Evolutionary conservation across 2,888 invertebrate genomes (phyloP), one percentile per base, ranked within the genome.

Genomic region (Masnerella sp.): DNA sequence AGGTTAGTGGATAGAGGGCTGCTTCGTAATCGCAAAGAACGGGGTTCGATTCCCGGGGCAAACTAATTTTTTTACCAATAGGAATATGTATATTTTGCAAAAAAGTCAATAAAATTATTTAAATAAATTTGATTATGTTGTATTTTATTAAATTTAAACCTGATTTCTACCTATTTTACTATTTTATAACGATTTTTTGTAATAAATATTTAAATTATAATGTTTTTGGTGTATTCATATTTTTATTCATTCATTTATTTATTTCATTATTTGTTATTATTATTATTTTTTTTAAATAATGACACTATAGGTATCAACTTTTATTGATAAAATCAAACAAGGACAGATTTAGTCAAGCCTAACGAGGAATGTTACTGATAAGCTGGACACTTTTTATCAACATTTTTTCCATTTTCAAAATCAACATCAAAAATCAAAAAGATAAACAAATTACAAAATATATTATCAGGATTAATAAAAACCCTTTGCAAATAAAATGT

Each of bases 351-450:
- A 69, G 17, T 75, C 75, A 77, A 61, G 80, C 79, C 40, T 77
- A 67, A 77, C 79, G 78, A 79, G 69, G 81, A 80, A 82, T 80
- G 79, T 76, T 74, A 78, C 72, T n/a, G 71, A 77, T 71, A 70
- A 56, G 43, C 58, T 64, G 59, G 22, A 56, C 52, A 68, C 52
- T 58, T 64, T 32, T 11, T 38, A 45, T 61, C 62, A 30, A 17
- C n/a, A 51, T 47, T 54, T 32, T 30, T 12, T 15, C 38, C 14
- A 49, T 58, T 58, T n/a, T n/a, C n/a, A n/a, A n/a, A n/a, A n/a
- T n/a, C n/a, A n/a, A n/a, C n/a, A n/a, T n/a, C n/a, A n/a, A n/a
- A n/a, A n/a, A n/a, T n/a, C n/a, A n/a, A n/a, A n/a, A n/a, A 25
- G 56, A 58, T 67, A 67, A 67, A 34, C 28, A 9, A 9, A 9